Conservation (phyloP, 2,797 vertebrate species). For the Poeciliopsis gracilis region DNA sequence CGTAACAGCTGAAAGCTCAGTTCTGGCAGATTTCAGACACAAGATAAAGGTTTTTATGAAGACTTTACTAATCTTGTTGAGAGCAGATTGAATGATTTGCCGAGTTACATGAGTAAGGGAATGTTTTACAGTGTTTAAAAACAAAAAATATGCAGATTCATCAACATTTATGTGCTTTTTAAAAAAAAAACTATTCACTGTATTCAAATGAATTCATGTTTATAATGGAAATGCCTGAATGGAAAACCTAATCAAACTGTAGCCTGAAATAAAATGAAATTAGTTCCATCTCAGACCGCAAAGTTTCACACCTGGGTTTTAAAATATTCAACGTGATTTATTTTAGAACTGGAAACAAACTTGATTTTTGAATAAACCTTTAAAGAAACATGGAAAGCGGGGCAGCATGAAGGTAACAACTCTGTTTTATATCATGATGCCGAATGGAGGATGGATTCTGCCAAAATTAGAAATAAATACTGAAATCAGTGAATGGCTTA, state of each 20-base stretch:
- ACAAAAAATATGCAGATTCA: background rate
- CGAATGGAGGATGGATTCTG: no score
- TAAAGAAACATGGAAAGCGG: no score
- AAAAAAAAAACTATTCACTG: background rate
- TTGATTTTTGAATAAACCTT: no score
- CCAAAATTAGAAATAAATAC: no score
- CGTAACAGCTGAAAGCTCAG: background rate
- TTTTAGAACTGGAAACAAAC: no score
- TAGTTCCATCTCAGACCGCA: no score
- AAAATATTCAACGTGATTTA: no score
- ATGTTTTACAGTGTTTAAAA: background rate
- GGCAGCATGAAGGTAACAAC: no score
- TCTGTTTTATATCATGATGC: no score
- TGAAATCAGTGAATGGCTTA: no score
- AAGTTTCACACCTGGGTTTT: no score
- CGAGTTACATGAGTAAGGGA: background rate
- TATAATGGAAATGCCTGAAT: background rate
- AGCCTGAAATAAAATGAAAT: background rate
- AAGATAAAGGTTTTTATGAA: constrained; percentile 1
- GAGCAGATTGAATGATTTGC: constrained; percentile 17
- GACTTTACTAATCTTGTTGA: constrained; percentile 33
- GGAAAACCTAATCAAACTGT: background rate
- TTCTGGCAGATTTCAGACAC: background rate
- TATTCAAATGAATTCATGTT: background rate
- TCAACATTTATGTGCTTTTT: background rate